phyloP scores from a whole-genome alignment of 2,113 vertebrate species.

The Cebidichthys violaceus region DNA sequence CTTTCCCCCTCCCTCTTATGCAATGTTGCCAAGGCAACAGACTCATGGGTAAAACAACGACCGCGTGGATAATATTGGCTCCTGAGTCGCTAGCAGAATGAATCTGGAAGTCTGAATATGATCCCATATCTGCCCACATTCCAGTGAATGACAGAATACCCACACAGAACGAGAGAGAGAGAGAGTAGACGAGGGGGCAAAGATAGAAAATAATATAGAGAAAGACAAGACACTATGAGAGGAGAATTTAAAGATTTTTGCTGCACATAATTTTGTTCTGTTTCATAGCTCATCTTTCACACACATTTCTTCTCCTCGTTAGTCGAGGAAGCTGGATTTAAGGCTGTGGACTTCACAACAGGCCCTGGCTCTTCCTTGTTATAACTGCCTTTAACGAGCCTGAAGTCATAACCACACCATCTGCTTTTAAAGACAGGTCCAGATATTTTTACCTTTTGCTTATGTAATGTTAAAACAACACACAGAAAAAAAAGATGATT shows the following conservation, averaged over 20 bases:
- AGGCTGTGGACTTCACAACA: slow-evolving; percentile 51
- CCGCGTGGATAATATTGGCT: slow-evolving; percentile 85
- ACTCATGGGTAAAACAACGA: slow-evolving; percentile 85
- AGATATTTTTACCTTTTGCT: slow-evolving; percentile 69
- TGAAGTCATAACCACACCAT: slow-evolving; percentile 75
- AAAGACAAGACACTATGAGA: slow-evolving; percentile 33
- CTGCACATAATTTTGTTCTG: slow-evolving; percentile 28
- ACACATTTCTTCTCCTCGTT: slow-evolving; percentile 53
- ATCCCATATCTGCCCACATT: slow-evolving; percentile 77
- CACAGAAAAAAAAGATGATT: slow-evolving; percentile 1
- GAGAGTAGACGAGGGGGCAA: slow-evolving; percentile 34
- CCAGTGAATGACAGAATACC: slow-evolving; percentile 73
- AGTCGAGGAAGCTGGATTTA: slow-evolving; percentile 41
- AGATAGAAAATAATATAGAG: slow-evolving; percentile 30
- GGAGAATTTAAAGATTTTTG: slow-evolving; percentile 41
- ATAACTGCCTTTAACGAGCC: slow-evolving; percentile 64
- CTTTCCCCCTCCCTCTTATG: slow-evolving; percentile 83
- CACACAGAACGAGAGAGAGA: slow-evolving; percentile 43
- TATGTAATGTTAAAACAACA: slow-evolving; percentile 65
- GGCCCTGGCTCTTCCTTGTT: slow-evolving; percentile 47
- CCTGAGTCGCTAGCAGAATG: slow-evolving; percentile 73
- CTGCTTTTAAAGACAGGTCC: slow-evolving; percentile 71
- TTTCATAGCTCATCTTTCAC: slow-evolving; percentile 29
- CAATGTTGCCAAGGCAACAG: slow-evolving; percentile 86
- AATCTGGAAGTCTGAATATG: slow-evolving; percentile 77